phyloP scores from a whole-genome alignment of 1,140 invertebrate genomes.

The Hycleus phaleratus region DNA sequence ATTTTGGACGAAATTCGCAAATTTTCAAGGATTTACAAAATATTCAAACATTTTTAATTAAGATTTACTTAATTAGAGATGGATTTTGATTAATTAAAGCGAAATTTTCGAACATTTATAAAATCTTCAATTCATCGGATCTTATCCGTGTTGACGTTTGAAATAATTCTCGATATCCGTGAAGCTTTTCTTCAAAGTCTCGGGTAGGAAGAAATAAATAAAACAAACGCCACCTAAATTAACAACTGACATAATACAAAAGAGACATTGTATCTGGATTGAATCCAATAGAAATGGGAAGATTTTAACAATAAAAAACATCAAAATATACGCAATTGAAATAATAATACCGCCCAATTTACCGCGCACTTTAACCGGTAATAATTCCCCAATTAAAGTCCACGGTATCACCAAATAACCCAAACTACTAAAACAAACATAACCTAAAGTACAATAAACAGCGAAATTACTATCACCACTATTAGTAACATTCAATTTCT shows the following conservation, averaged over 20 bases:
- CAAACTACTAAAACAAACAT: constrained; percentile 47
- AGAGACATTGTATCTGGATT: constrained; percentile 47
- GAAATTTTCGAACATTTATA: too few species aligned
- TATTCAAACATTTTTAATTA: too few species aligned
- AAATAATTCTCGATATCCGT: constrained; percentile 45
- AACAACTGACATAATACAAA: constrained; percentile 53
- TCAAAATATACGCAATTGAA: constrained; percentile 53
- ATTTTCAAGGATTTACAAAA: too few species aligned
- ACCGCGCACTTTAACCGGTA: constrained; percentile 49
- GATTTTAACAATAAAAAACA: constrained; percentile 57
- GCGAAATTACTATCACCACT: constrained; percentile 33
- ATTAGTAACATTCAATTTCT: constrained; percentile 17
- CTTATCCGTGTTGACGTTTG: too few species aligned
- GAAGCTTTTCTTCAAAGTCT: constrained; percentile 64
- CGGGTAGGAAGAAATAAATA: constrained; percentile 58
- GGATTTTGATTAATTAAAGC: too few species aligned
- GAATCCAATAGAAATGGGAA: constrained; percentile 49
- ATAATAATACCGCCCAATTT: constrained; percentile 49
- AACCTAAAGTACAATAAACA: constrained; percentile 44
- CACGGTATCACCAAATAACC: constrained; percentile 57
- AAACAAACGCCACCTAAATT: constrained; percentile 51
- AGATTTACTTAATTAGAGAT: too few species aligned
- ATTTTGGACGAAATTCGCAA: too few species aligned
- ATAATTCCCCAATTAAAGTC: constrained; percentile 48
- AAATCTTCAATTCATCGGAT: too few species aligned